These are phyloP conservation scores for Hexactinellida sp. DNA, from an alignment of 37 sponge, comb jelly and placozoan genomes.

Conservation along the genomic window DNA sequence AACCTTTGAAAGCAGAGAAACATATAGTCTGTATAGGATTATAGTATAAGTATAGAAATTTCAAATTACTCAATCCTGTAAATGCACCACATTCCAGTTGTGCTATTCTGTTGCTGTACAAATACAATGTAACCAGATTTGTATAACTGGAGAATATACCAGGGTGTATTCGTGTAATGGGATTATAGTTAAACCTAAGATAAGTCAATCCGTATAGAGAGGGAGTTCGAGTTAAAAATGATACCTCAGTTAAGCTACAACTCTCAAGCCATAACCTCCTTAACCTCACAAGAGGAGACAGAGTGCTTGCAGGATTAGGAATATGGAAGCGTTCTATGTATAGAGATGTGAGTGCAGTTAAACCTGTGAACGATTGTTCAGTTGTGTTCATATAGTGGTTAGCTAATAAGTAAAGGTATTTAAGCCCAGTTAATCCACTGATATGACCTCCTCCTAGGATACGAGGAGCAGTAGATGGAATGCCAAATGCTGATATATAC, in stretches of 20 bases:
- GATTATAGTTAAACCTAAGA: too few relatives aligned
- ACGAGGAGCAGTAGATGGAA: neutral
- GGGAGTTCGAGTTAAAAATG: too few relatives aligned
- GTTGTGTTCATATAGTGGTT: neutral
- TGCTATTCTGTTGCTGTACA: neutral
- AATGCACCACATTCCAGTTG: neutral
- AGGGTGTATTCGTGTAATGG: too few relatives aligned
- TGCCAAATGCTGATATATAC: neutral
- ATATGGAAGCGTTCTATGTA: too few relatives aligned
- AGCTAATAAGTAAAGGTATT: neutral
- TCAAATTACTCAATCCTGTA: neutral
- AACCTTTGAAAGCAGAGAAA: too few relatives aligned
- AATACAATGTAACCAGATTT: neutral
- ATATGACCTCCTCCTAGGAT: neutral
- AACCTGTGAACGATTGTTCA: neutral
- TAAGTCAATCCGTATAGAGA: too few relatives aligned
- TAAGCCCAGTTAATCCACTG: neutral
- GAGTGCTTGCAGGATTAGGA: neutral
- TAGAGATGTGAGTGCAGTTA: neutral
- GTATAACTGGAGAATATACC: neutral
- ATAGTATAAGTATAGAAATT: neutral
- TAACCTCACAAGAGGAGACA: neutral
- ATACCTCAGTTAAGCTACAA: neutral
- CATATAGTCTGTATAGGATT: neutral
- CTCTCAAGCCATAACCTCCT: neutral